Conservation (phyloP, 2,888 invertebrate species). For the Heliconius aoede region DNA sequence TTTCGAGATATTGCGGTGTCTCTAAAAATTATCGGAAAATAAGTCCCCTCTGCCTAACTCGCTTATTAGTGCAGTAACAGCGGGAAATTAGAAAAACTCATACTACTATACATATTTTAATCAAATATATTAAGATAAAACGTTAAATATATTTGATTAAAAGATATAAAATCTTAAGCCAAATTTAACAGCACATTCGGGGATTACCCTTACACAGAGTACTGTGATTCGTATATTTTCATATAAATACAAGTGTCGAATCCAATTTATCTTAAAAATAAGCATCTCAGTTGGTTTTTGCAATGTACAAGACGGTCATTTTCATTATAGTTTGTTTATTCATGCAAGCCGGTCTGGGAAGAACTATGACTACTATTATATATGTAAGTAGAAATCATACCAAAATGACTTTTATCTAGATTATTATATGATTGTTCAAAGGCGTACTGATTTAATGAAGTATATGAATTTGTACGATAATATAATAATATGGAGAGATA, state of each 20-base stretch:
- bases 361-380: background rate
- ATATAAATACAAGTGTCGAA: conserved; percentile 11
- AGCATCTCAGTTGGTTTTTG: background rate
- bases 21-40: no score
- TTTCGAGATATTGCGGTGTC: no score
- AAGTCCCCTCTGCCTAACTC: no score
- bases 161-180: no score
- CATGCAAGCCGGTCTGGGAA: background rate
- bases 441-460: no score
- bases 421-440: no score
- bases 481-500: no score
- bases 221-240: background rate
- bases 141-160: no score
- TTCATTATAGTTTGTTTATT: background rate
- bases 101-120: no score
- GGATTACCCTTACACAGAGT: background rate
- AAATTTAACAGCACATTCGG: background rate
- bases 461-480: no score
- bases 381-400: background rate
- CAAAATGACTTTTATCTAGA: background rate
- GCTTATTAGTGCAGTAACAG: no score
- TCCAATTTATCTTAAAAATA: background rate
- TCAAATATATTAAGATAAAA: background rate
- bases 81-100: no score
- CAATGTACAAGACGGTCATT: background rate